phyloP scores from a whole-genome alignment of 2,113 vertebrate species.

The Helogale parvula region DNA sequence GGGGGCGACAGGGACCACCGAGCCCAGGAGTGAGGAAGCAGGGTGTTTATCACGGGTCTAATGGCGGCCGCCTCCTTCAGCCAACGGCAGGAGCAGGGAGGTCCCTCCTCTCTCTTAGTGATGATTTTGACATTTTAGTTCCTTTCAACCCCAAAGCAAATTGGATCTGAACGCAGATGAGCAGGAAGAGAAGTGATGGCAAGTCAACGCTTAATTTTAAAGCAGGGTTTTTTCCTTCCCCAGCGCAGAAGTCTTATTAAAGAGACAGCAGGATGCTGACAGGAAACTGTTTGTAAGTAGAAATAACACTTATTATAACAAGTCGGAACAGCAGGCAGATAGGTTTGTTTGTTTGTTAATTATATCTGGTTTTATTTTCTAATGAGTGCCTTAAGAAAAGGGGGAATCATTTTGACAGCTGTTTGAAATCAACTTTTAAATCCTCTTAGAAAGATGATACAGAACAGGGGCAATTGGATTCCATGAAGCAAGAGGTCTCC shows the following conservation, averaged over 20 bases:
- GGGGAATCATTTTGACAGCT: constrained; percentile 51
- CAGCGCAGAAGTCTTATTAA: constrained; percentile 76
- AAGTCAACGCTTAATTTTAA: constrained; percentile 67
- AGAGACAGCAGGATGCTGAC: constrained; percentile 76
- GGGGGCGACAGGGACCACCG: not conserved
- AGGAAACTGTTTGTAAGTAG: constrained; percentile 75
- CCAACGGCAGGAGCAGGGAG: not conserved
- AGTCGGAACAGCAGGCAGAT: constrained; percentile 78
- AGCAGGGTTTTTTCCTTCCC: constrained; percentile 34
- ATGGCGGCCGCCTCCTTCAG: not conserved
- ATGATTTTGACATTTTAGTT: constrained; percentile 2
- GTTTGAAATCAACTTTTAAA: constrained; percentile 67
- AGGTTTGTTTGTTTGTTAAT: constrained; percentile 81
- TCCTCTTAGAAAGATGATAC: constrained; percentile 23
- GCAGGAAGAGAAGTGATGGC: constrained; percentile 20
- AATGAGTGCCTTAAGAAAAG: constrained; percentile 71
- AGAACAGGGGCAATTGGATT: not conserved
- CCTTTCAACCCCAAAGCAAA: constrained; percentile 37
- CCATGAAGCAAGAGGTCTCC: constrained; percentile 8
- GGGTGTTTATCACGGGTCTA: not conserved
- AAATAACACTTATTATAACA: constrained; percentile 82
- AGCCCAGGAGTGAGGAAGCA: not conserved
- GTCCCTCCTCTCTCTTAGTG: not conserved
- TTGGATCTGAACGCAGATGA: constrained; percentile 41
- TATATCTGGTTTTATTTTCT: constrained; percentile 80